Base-by-base conservation (phyloP, 2,888 invertebrate species). In the Microchrysa polita region DNA sequence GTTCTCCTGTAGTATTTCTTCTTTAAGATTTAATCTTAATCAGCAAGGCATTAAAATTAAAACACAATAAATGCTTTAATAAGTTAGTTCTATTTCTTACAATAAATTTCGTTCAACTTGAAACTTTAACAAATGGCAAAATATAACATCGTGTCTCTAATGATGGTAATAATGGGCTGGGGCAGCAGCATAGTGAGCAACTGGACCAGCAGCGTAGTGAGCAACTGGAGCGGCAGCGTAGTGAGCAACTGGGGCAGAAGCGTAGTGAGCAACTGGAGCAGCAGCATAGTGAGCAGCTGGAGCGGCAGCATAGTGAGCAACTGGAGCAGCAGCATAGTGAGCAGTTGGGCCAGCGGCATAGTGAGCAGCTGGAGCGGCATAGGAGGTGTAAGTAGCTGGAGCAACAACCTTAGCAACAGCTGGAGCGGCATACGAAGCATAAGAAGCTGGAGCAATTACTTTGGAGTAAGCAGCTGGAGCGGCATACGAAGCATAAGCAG, bases 211-310 rank as follows among this genome's bases (percentile, higher is more conserved):
- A 16, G 74, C 76, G 63, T 75, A 73, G 7, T 65, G 60, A 16
- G 59, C 71, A 48, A 67, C 65, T 53, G 73, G 72, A 18, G 73
- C 67, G 27, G 75, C 74, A 48, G 76, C 74, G 59, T 73, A 74
- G 27, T 74, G 63, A 23, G 76, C 75, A 14, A 74, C 61, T 52
- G 74, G 77, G 10, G 73, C 73, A 72, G 61, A 60, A 34, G 59
- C 73, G 57, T 63, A 69, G 23, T 74, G 57, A 48, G 74, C 76
- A 16, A 74, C 52, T 42, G 74, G 76, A 10, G 72, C 74, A 20
- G 74, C 74, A 63, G 63, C 63, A 18, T 67, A 67, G 53, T 76
- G 73, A 1, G 73, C 60, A 12, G 69, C 67, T 67, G 74, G 76
- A 44, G 74, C 74, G n/a, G 73, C 73, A 20, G 73, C 34, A 73